Base-by-base conservation (phyloP, 2,888 invertebrate species). In the Actias luna region DNA sequence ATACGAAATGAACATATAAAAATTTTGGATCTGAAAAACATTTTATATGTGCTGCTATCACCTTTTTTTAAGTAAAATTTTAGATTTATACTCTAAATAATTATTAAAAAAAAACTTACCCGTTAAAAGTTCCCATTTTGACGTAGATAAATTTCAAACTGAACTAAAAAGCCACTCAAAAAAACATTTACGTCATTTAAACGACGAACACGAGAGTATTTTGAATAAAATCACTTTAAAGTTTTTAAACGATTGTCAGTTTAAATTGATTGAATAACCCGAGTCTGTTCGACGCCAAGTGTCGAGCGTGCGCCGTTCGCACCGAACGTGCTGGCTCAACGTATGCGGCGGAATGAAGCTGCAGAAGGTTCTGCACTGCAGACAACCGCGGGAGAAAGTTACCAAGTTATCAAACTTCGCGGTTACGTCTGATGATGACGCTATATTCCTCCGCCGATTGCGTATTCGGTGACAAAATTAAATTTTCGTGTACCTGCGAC, bases 381-480 rank as follows among this genome's bases (percentile, higher is more conserved):
- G 67, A 67, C 66, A 68, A 66, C 70, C 74, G 74, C 80, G 89
- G 89, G 90, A 91, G 91, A 91, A 92, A 92, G 91, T 91, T 87
- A 78, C 81, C 76, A 75, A 88, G 90, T 90, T 90, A 89, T 89
- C 88, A 89, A 89, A 90, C 89, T 83, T 80, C 78, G 87, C 84
- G 87, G 90, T 92, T 92, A 92, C 92, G 90, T 91, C 86, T 75
- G 72, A 75, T 79, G 89, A 89, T 91, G 91, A 92, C 91, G 91
- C 85, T 83, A 80, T 84, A 87, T 83, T 85, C 85, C 80, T 77
- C 64, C 73, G 68, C 75, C 84, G 86, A 84, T 92, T 92, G 90
- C 91, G 92, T 89, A 85, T 87, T 81, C 88, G 85, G 84, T 88
- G 92, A 90, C 91, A 89, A 89, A 86, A 89, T 84, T 84, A 75